Percentiles rank a stretch among this genome's conserved stretches.
Evolutionary conservation across 1,140 invertebrate genomes (phyloP).

Genomic region (Grapholita molesta): DNA sequence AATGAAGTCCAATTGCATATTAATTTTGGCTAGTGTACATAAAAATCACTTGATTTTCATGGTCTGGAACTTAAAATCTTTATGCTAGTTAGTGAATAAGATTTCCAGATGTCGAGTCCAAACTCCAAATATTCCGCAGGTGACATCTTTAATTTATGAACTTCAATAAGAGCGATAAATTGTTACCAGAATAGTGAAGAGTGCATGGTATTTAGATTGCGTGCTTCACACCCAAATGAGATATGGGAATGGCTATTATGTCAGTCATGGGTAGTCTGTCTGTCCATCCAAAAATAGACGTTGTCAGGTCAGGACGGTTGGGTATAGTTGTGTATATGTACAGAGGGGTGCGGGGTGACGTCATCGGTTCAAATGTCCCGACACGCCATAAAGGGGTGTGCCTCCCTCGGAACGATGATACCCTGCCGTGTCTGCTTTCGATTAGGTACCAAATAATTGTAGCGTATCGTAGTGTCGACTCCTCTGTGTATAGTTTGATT

Average conservation of each 20-base stretch:
- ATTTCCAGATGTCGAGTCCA: no score
- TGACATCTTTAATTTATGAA: not conserved
- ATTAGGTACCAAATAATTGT: conserved; percentile 3
- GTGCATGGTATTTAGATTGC: not conserved
- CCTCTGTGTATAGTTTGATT: not conserved
- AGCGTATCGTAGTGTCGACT: not conserved
- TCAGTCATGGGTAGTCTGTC: conserved; percentile 3
- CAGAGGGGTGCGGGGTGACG: conserved; percentile 10
- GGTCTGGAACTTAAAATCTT: no score
- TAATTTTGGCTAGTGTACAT: no score
- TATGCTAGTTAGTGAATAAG: no score
- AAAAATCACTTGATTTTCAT: no score
- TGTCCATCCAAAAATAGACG: conserved; percentile 6
- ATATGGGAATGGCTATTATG: not conserved
- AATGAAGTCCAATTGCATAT: no score
- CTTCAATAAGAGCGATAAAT: no score
- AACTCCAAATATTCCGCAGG: not conserved
- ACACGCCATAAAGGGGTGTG: conserved; percentile 16
- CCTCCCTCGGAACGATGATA: conserved; percentile 10
- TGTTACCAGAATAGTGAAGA: no score
- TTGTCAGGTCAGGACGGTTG: not conserved
- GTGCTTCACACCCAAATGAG: conserved; percentile 2
- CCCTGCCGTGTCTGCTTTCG: not conserved
- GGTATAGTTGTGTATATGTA: not conserved
- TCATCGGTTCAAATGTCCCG: not conserved